Evolutionary conservation across 1,140 invertebrate species (phyloP).

Genomic region (Brachionus asplanchnoidis): DNA sequence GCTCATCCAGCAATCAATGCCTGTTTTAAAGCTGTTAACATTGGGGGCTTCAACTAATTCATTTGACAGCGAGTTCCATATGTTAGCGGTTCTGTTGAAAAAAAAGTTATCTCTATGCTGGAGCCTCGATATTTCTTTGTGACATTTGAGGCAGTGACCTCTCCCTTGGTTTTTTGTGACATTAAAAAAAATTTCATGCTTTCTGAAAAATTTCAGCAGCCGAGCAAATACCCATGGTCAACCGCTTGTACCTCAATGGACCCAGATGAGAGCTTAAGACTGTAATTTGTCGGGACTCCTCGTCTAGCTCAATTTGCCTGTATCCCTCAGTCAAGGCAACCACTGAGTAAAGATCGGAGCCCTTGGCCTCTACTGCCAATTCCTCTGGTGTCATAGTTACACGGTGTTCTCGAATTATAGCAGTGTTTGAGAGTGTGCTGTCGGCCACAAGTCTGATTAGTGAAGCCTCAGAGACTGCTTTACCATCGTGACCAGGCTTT

Average conservation of each 20-base stretch:
- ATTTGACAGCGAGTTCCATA: no score
- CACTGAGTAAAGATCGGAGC: constrained; percentile 55
- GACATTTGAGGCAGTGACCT: no score
- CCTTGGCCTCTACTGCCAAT: constrained; percentile 40
- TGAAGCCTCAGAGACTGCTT: background rate
- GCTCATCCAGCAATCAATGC: no score
- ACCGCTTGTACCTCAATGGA: constrained; percentile 43
- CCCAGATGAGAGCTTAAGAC: constrained; percentile 46
- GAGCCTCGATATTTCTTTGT: no score
- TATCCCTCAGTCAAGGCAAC: constrained; percentile 59
- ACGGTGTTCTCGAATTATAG: constrained; percentile 23
- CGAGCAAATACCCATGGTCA: constrained; percentile 46
- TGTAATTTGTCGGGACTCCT: constrained; percentile 43
- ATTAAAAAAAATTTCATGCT: no score
- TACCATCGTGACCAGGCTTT: background rate
- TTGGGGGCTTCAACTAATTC: no score
- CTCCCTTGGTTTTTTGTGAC: constrained; percentile 43
- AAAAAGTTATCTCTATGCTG: no score
- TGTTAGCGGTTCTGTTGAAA: no score
- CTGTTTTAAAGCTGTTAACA: no score
- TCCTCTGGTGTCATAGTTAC: constrained; percentile 42
- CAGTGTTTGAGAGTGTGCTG: constrained; percentile 27
- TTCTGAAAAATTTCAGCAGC: constrained; percentile 45
- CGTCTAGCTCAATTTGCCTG: constrained; percentile 45
- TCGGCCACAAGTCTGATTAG: constrained; percentile 36